A percentile compares a stretch with the other conserved stretches of the same genome.
These are phyloP conservation scores for Marronus borbonicus DNA, from an alignment of 2,888 invertebrate species.

Conservation along the genomic window DNA sequence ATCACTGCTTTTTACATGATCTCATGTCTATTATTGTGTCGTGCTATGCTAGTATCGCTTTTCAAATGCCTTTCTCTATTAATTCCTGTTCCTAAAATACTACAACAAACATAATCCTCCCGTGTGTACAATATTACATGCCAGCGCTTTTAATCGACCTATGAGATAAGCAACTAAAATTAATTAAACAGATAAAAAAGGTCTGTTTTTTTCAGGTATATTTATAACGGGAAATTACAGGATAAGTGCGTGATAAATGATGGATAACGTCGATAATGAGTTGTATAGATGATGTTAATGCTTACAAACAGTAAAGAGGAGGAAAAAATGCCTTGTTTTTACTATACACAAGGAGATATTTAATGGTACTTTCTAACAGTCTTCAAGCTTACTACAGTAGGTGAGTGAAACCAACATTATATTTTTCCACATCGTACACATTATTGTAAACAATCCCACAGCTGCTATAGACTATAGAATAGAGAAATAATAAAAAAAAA, in stretches of 20 bases:
- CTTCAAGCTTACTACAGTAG: slow-evolving; percentile 7
- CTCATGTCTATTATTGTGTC: slow-evolving; percentile 39
- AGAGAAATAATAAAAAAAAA: not conserved
- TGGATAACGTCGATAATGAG: slow-evolving; percentile 8
- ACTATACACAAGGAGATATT: slow-evolving; percentile 24
- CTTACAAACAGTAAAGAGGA: not conserved
- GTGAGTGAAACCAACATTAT: slow-evolving; percentile 28
- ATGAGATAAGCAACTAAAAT: slow-evolving; percentile 41
- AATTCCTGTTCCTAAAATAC: slow-evolving; percentile 12
- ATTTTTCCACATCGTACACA: too few species aligned
- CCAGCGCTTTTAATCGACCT: slow-evolving; percentile 20
- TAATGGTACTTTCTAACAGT: slow-evolving; percentile 43
- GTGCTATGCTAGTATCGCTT: slow-evolving; percentile 1
- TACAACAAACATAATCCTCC: slow-evolving; percentile 11
- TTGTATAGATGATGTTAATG: slow-evolving; percentile 21
- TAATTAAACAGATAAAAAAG: slow-evolving; percentile 33
- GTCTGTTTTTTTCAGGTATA: slow-evolving; percentile 16
- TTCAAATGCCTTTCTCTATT: slow-evolving; percentile 12
- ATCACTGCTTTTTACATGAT: slow-evolving; percentile 38
- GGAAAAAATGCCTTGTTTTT: slow-evolving; percentile 37
- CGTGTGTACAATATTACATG: slow-evolving; percentile 21
- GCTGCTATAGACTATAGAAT: not conserved
- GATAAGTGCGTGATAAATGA: slow-evolving; percentile 29
- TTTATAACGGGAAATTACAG: slow-evolving; percentile 24
- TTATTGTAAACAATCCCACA: not conserved